Base-by-base conservation (phyloP, 2,888 invertebrate species). In the Caradrina kadenii region DNA sequence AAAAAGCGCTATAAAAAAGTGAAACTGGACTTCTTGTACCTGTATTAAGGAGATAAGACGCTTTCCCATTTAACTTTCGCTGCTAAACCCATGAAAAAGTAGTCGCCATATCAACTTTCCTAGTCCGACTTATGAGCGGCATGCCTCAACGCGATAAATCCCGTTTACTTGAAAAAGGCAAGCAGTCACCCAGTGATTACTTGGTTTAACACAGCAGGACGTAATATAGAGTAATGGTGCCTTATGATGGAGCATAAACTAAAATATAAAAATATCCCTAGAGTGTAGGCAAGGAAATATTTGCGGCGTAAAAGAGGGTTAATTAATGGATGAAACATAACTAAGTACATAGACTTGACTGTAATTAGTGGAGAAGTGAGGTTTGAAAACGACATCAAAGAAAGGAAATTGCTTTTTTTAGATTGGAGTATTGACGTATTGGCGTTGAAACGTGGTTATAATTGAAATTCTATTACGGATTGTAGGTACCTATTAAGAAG, bases 121-220 rank as follows among this genome's bases (percentile, higher is more conserved):
- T 54, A 61, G 19, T 11, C 31, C 19, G 15, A 50, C 15, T 74
- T 45, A 22, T 42, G 26, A 56, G 52, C 26, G 56, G 70, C 59
- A 65, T 63, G 59, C 66, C 45, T 69, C 39, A 21, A 15, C 5
- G 31, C 67, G 52, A 80, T 83, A 80, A 78, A 75, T 72, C 42
- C 45, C 39, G 52, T 48, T 63, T 54, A 80, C 67, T 76, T 73
- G 83, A 80, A 82, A 82, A 82, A 80, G 73, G 54, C 73, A 69
- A 62, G 26, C 60, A 64, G 65, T 60, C 52, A 70, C 45, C 10
- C 31, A 56, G 65, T 67, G 73, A 71, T 71, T 76, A 69, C 82
- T 69, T n/a, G 54, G 76, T 50, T 77, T 72, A 67, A 68, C 77
- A 49, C 74, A 71, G 73, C 71, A 74, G 66, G 83, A 62, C 67